Base-by-base conservation (phyloP, 2,113 vertebrate species). In the Peromyscus maniculatus region DNA sequence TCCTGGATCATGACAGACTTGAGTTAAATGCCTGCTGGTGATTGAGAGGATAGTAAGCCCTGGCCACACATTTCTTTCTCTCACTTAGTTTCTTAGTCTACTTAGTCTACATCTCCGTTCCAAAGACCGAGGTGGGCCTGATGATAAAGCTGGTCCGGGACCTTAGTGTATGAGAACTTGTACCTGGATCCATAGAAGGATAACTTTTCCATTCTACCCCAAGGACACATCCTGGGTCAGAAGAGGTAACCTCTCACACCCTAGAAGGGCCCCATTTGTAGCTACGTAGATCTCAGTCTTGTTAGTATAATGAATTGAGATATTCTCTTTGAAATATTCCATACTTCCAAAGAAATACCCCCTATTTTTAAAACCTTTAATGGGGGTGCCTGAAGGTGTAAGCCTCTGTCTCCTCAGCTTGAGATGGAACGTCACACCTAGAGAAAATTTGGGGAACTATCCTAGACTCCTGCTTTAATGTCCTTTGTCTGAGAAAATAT, bases 241-340 rank as follows among this genome's bases (percentile, higher is more conserved):
- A 49, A 46, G 31, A 9, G 26, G 9, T 5, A 66, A 62, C 75
- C 72, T 43, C 82, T 92, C 49, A 22, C 43, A 13, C 52, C 46
- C n/a, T 22, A 26, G 92, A 96, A 97, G 94, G 89, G 39, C 36
- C 24, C 89, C 91, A 57, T 95, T 95, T 96, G 31, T 95, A 80
- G 91, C 84, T 91, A 82, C 89, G 69, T 92, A 88, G 91, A 98
- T 97, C 55, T 90, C 97, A 97, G 98, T 98, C 97, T 98, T 26
- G 19, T 87, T 97, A 96, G 94, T 97, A 31, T 77, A 95, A 72
- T 84, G 87, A 96, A 94, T n/a, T 69, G 31, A 84, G 72, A 91
- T 95, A 91, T 89, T 96, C 93, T 43, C 57, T 89, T 75, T 10
- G 0, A 89, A 71, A 43, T 19, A 28, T 10, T 93, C 26, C 82